A percentile compares a stretch with the other conserved stretches of the same genome.
Evolutionary conservation across 2,888 invertebrate genomes (phyloP).

Genomic region (Leucophenga montana): DNA sequence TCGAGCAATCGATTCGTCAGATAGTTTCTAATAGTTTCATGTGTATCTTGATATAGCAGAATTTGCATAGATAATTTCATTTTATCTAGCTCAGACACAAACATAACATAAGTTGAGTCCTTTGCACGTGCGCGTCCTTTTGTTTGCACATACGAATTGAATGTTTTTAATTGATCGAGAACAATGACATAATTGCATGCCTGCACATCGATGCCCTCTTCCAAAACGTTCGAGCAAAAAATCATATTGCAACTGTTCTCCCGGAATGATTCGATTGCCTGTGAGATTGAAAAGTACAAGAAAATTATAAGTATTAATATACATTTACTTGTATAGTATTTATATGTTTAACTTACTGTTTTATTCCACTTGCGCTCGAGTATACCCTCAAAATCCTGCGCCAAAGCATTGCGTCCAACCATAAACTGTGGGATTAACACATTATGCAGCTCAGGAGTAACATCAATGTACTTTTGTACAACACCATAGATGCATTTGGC

Average conservation of each 20-base stretch:
- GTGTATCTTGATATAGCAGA: conserved; percentile 74
- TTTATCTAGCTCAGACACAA: conserved; percentile 72
- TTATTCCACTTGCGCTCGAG: conserved; percentile 64
- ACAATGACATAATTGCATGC: conserved; percentile 86
- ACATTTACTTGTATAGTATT: no score
- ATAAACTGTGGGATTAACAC: conserved; percentile 80
- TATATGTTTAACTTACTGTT: conserved; percentile 48
- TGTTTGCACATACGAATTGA: conserved; percentile 89
- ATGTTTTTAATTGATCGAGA: conserved; percentile 81
- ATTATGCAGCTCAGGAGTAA: conserved; percentile 74
- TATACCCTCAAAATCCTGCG: conserved; percentile 55
- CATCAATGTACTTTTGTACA: conserved; percentile 75
- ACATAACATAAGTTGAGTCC: conserved; percentile 77
- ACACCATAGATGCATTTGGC: conserved; percentile 84
- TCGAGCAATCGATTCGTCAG: conserved; percentile 76
- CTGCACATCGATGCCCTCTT: conserved; percentile 92
- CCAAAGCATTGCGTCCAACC: conserved; percentile 75
- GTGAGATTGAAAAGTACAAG: conserved; percentile 25
- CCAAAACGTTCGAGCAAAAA: conserved; percentile 86
- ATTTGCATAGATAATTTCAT: conserved; percentile 70
- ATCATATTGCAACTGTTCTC: conserved; percentile 78
- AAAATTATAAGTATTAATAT: no score
- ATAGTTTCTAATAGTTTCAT: conserved; percentile 75
- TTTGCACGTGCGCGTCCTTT: conserved; percentile 87
- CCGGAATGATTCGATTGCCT: conserved; percentile 76